These are phyloP conservation scores for Thymelicus lineola DNA, from an alignment of 2,888 invertebrate species.

Conservation along the genomic window DNA sequence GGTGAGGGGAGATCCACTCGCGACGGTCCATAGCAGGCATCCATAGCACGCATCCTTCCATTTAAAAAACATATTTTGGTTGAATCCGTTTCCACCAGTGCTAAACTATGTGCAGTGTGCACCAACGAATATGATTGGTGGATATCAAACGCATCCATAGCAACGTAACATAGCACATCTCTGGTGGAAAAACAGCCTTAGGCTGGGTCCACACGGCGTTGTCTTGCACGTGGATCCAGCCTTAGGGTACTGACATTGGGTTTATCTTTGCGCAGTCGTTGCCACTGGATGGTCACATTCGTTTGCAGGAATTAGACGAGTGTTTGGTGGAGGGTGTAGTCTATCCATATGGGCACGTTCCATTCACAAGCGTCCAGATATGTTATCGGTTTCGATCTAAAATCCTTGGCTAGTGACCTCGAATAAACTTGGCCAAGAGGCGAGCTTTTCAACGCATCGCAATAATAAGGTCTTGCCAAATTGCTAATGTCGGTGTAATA, in stretches of 20 bases:
- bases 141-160: too few relatives aligned
- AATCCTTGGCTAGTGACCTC: constrained; percentile 1
- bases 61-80: too few relatives aligned
- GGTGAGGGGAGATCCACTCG: too few relatives aligned
- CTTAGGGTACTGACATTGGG: constrained; percentile 26
- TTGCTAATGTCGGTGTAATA: not conserved
- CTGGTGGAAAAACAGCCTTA: too few relatives aligned
- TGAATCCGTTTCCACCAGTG: too few relatives aligned
- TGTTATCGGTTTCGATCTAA: not conserved
- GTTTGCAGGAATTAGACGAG: not conserved
- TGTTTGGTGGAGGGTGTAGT: not conserved
- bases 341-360: not conserved
- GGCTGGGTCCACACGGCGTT: too few relatives aligned
- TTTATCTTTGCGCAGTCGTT: not conserved
- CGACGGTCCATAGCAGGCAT: too few relatives aligned
- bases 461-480: constrained; percentile 1
- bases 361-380: not conserved
- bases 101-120: too few relatives aligned
- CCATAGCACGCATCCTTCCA: too few relatives aligned
- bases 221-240: too few relatives aligned
- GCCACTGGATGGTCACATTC: not conserved
- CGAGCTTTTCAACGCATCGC: not conserved
- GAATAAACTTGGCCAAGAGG: constrained; percentile 6
- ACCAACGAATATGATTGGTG: too few relatives aligned
- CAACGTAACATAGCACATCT: too few relatives aligned